A percentile compares a stretch with the other conserved stretches of the same genome.
phyloP scores from a whole-genome alignment of 2,113 vertebrate genomes.

The Phalacrocorax carbo region DNA sequence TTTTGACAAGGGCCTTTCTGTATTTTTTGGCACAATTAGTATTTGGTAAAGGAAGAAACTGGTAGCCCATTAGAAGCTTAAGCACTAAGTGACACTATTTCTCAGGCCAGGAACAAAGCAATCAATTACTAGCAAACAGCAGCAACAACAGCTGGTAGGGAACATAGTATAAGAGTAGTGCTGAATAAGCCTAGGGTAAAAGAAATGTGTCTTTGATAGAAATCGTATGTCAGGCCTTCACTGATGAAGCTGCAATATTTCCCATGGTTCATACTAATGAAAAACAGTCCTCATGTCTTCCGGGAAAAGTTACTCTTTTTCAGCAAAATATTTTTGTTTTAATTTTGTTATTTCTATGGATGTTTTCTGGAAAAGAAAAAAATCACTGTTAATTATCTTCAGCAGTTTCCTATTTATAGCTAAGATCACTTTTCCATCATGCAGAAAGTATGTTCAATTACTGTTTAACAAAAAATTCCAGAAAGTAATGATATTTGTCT shows the following conservation, averaged over 20 bases:
- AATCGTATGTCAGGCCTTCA: slow-evolving; percentile 59
- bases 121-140: slow-evolving; percentile 64
- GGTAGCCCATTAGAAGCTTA: slow-evolving; percentile 46
- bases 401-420: slow-evolving; percentile 41
- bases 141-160: slow-evolving; percentile 60
- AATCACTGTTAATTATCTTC: slow-evolving; percentile 50
- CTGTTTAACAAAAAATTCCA: neutral
- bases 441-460: neutral
- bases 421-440: neutral
- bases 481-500: neutral
- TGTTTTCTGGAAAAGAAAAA: slow-evolving; percentile 47
- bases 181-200: slow-evolving; percentile 58
- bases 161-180: slow-evolving; percentile 22
- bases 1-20: neutral
- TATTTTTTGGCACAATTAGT: slow-evolving; percentile 28
- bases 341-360: slow-evolving; percentile 44
- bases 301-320: slow-evolving; percentile 25
- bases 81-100: slow-evolving; percentile 29
- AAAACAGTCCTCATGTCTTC: slow-evolving; percentile 58
- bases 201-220: slow-evolving; percentile 65
- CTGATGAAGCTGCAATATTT: slow-evolving; percentile 59
- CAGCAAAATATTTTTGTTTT: slow-evolving; percentile 52
- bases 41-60: slow-evolving; percentile 31
- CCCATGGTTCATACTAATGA: slow-evolving; percentile 68
- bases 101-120: slow-evolving; percentile 52